Evolutionary conservation across 2,888 invertebrate species (phyloP).

Genomic region (Luffia ferchaultella): DNA sequence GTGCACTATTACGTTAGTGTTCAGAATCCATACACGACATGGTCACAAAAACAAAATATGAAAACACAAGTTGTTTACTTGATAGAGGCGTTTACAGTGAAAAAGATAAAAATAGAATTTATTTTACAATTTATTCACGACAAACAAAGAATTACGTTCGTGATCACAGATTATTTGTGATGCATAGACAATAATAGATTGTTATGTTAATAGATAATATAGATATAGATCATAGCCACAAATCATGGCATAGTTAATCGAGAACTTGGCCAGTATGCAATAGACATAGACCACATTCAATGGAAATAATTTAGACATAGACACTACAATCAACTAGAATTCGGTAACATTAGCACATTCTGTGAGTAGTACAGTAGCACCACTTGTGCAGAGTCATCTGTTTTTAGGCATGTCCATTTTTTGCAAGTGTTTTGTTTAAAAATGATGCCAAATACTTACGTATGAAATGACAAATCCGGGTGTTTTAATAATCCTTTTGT

Average conservation of each 20-base stretch:
- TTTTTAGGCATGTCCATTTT: too few relatives aligned
- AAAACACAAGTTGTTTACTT: not conserved
- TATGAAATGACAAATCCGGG: too few relatives aligned
- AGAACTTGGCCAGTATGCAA: too few relatives aligned
- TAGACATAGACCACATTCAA: too few relatives aligned
- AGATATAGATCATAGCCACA: not conserved
- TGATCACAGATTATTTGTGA: slow-evolving; percentile 8
- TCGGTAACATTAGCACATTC: too few relatives aligned
- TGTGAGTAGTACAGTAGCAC: too few relatives aligned
- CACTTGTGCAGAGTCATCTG: too few relatives aligned
- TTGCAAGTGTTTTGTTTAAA: too few relatives aligned
- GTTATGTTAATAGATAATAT: not conserved
- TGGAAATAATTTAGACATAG: too few relatives aligned
- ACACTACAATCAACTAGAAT: too few relatives aligned
- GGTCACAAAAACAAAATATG: slow-evolving; percentile 22
- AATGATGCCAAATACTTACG: too few relatives aligned
- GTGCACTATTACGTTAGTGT: slow-evolving; percentile 27
- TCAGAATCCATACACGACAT: slow-evolving; percentile 62
- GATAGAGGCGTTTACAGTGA: slow-evolving; percentile 3
- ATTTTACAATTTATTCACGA: slow-evolving; percentile 1
- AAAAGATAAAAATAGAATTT: slow-evolving; percentile 4
- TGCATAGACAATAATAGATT: not conserved
- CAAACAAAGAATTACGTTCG: slow-evolving; percentile 9
- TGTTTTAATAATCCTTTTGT: too few relatives aligned
- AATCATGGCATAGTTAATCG: not conserved